A percentile compares a stretch with the other conserved stretches of the same genome.
Conservation (phyloP, 2,888 invertebrate genomes). For the Zygogramma bicolorata region DNA sequence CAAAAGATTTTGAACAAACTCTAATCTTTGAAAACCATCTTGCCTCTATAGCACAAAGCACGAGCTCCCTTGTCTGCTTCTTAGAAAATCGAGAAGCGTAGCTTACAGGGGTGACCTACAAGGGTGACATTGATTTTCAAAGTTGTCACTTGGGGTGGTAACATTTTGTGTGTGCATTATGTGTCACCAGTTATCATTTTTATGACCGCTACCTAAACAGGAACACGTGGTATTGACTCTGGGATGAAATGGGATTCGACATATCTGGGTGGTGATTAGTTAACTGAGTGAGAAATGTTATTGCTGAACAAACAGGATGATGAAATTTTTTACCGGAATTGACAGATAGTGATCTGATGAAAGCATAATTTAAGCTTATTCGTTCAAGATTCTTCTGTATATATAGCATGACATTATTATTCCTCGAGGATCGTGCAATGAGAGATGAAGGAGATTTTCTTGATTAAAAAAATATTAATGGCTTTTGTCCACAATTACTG, state of each 20-base stretch:
- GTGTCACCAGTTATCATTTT: slow-evolving; percentile 35
- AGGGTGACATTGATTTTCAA: slow-evolving; percentile 52
- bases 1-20: too few species aligned
- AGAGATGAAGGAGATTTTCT: too few species aligned
- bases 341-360: background rate
- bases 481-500: too few species aligned
- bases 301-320: slow-evolving; percentile 32
- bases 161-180: slow-evolving; percentile 33
- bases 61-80: slow-evolving; percentile 1
- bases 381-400: background rate
- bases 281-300: slow-evolving; percentile 33
- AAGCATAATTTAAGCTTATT: slow-evolving; percentile 7
- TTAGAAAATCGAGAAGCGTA: slow-evolving; percentile 28
- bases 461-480: too few species aligned
- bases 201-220: slow-evolving; percentile 33
- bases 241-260: slow-evolving; percentile 24
- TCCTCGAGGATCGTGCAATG: too few species aligned
- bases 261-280: slow-evolving; percentile 27
- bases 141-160: slow-evolving; percentile 47
- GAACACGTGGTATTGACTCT: slow-evolving; percentile 32
- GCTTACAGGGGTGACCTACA: slow-evolving; percentile 45
- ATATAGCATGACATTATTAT: too few species aligned
- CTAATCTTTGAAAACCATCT: background rate
- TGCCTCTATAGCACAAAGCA: background rate
- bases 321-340: slow-evolving; percentile 15